Percentiles rank a stretch among this genome's conserved stretches.
Conservation (phyloP, 2,888 invertebrate genomes). For the Allolobophora icterica region DNA sequence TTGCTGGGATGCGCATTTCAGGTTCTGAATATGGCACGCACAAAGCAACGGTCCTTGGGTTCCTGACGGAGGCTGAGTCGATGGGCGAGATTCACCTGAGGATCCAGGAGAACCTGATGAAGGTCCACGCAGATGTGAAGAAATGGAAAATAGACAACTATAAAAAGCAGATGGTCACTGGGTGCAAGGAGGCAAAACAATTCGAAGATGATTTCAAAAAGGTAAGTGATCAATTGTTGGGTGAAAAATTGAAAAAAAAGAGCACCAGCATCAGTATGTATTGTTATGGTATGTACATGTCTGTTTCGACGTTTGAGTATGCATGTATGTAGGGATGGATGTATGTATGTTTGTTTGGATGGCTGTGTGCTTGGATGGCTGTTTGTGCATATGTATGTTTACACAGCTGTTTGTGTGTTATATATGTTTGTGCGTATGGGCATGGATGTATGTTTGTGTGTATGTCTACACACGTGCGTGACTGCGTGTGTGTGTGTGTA, state of each 20-base stretch:
- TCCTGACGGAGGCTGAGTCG: constrained; percentile 89
- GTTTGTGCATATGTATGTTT: no score
- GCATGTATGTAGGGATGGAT: background rate
- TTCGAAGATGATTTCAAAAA: constrained; percentile 99
- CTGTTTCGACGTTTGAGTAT: no score
- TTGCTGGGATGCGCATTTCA: constrained; percentile 56
- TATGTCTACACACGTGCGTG: no score
- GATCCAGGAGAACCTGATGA: constrained; percentile 58
- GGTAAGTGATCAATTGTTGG: constrained; percentile 64
- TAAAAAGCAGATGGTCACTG: constrained; percentile 78
- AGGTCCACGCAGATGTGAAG: constrained; percentile 60
- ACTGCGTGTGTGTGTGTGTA: no score
- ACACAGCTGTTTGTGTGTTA: no score
- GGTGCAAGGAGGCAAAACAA: constrained; percentile 92
- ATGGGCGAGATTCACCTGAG: constrained; percentile 88
- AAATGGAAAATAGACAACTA: constrained; percentile 93
- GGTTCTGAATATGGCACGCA: constrained; percentile 96
- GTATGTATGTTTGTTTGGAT: background rate
- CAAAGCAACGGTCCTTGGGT: constrained; percentile 95
- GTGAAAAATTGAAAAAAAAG: no score
- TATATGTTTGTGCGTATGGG: no score
- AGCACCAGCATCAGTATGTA: no score
- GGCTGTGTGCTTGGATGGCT: no score
- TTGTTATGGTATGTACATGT: no score
- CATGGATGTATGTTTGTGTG: no score